Evolutionary conservation across 2,113 vertebrate genomes (phyloP), one percentile per base, ranked within the genome.

Genomic region (Numenius arquata): DNA sequence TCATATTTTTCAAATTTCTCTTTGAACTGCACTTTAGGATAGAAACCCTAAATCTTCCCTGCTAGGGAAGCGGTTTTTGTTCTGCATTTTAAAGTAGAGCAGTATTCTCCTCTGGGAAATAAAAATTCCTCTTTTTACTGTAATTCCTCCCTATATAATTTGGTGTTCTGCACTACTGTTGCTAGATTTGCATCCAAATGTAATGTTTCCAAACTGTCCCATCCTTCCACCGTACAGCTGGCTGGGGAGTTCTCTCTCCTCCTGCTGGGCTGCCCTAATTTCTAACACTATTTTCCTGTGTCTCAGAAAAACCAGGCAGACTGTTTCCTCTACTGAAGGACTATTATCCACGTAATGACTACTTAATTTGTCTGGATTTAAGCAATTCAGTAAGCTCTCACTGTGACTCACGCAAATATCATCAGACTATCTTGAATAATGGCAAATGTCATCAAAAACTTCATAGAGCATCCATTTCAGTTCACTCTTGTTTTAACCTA

Each of bases 291-390:
- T 85, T 93, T 91, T 95, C 30, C 71, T 55, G 58, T n/a, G 38
- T 52, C 87, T 91, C 62, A 50, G 66, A 77, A 85, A 62, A 79
- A 50, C 8, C 2, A 92, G 85, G 34, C 77, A 89, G 71, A 30
- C 89, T 70, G 29, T 70, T 95, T 77, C 71, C 77, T 89, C 59
- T 65, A 1, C 55, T 75, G 61, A 55, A 40, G 67, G 38, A 84
- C 32, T 38, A 62, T 91, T 93, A 82, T 25, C 80, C 94, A 58
- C 55, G 20, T 70, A 89, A 82, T 76, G 45, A 92, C 73, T 79
- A 1, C 80, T 82, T 89, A 79, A 91, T 95, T 91, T 92, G 66
- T 66, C 84, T 91, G 84, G 50, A 45, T 89, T 95, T 82, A 73
- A 65, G 94, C 84, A 84, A 50, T 90, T 95, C 68, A n/a, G 45